phyloP scores from a whole-genome alignment of 2,113 vertebrate species.

The Equus przewalskii region DNA sequence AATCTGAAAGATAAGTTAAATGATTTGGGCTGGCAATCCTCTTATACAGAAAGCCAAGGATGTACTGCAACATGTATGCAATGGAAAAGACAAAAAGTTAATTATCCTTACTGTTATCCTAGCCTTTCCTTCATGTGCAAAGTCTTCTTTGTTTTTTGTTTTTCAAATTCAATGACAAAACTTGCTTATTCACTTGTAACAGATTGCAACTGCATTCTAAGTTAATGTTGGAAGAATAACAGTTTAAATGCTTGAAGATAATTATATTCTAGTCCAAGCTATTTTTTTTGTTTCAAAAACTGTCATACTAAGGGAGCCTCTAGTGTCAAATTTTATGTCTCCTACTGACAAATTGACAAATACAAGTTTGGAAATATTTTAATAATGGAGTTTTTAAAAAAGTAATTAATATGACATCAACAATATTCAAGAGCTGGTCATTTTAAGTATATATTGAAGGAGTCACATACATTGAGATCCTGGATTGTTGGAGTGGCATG shows the following conservation, averaged over 20 bases:
- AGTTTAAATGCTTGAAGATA: neutral
- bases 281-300: constrained; percentile 25
- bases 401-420: neutral
- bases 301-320: neutral
- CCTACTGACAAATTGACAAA: neutral
- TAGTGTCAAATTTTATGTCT: neutral
- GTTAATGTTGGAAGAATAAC: neutral
- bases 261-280: neutral
- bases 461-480: neutral
- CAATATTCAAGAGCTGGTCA: neutral
- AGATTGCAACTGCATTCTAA: neutral
- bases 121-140: neutral
- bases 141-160: neutral
- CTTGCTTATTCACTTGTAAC: neutral
- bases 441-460: neutral
- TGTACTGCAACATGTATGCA: fast-evolving
- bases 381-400: neutral
- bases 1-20: neutral
- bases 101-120: neutral
- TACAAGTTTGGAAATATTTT: neutral
- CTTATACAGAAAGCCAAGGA: neutral
- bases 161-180: neutral
- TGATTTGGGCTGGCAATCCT: neutral
- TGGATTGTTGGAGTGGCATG: too few relatives aligned
- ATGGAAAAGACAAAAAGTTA: neutral